Percentiles rank a stretch among this genome's conserved stretches.
Conservation (phyloP, 2,797 vertebrate species). For the Hyperoplus immaculatus region DNA sequence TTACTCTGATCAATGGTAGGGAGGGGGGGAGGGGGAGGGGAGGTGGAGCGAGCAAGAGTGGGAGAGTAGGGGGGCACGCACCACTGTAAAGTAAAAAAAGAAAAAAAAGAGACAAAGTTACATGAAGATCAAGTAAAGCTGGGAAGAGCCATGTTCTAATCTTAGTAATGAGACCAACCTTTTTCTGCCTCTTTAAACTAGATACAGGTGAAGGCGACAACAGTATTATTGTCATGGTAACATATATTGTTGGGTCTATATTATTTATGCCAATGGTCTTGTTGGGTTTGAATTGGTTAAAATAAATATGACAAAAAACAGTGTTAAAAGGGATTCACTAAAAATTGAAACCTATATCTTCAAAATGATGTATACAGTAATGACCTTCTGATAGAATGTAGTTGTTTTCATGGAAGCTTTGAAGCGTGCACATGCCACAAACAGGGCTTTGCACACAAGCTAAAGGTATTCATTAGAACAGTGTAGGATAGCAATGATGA, state of each 20-base stretch:
- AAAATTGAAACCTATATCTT: not conserved
- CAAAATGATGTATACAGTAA: slow-evolving; percentile 8
- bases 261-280: not conserved
- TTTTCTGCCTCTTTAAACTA: not conserved
- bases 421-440: slow-evolving; percentile 20
- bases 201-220: not conserved
- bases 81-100: slow-evolving; percentile 45
- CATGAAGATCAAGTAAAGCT: slow-evolving; percentile 36
- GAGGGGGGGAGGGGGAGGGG: slow-evolving; percentile 22
- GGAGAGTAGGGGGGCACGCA: slow-evolving; percentile 14
- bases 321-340: not conserved
- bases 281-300: not conserved
- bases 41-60: slow-evolving; percentile 39
- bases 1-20: slow-evolving; percentile 87
- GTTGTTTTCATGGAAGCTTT: slow-evolving; percentile 14
- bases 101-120: slow-evolving; percentile 39
- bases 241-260: not conserved
- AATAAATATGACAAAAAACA: not conserved
- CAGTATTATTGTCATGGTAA: not conserved
- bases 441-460: slow-evolving; percentile 17
- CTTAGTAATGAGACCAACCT: not conserved
- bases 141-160: slow-evolving; percentile 5
- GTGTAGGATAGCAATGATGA: slow-evolving; percentile 35
- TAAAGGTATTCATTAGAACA: slow-evolving; percentile 49
- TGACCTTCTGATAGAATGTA: slow-evolving; percentile 8